These are phyloP conservation scores for Pseudoips prasinana DNA, from an alignment of 2,888 invertebrate species.

Conservation along the genomic window DNA sequence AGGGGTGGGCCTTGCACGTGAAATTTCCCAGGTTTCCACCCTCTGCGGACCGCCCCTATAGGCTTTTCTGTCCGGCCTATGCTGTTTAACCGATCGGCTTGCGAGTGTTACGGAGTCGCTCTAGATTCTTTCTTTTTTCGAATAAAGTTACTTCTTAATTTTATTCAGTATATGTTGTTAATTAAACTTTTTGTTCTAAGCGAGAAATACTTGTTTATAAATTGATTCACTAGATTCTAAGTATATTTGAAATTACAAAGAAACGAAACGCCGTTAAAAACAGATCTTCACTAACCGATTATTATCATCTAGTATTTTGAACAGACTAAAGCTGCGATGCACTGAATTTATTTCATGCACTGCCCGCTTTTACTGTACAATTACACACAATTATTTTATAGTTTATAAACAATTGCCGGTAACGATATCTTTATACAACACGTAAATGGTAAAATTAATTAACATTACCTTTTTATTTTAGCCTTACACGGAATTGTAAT, in stretches of 20 bases:
- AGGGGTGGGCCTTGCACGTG: constrained; percentile 78
- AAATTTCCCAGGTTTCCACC: constrained; percentile 82
- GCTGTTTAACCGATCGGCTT: constrained; percentile 78
- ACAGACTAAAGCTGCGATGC: constrained; percentile 25
- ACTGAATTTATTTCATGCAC: constrained; percentile 62
- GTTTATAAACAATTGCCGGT: constrained; percentile 49
- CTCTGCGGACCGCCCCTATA: constrained; percentile 81
- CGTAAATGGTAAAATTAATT: constrained; percentile 46
- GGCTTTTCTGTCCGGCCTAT: constrained; percentile 83
- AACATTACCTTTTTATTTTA: constrained; percentile 24
- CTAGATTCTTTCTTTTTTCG: constrained; percentile 5
- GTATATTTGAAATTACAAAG: no score
- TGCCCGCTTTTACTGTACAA: constrained; percentile 50
- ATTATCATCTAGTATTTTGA: constrained; percentile 27
- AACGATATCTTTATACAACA: constrained; percentile 33
- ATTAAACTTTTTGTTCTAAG: no score
- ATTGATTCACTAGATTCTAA: no score
- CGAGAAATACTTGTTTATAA: no score
- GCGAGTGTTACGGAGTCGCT: constrained; percentile 54
- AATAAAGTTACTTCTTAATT: background rate
- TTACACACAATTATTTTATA: constrained; percentile 48
- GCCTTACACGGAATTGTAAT: constrained; percentile 8
- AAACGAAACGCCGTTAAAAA: constrained; percentile 28
- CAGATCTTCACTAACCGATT: constrained; percentile 23
- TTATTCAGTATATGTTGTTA: no score